A percentile compares a stretch with the other conserved stretches of the same genome.
These are phyloP conservation scores for Pachymerium ferrugineum DNA, from an alignment of 2,888 invertebrate species.

Conservation along the genomic window DNA sequence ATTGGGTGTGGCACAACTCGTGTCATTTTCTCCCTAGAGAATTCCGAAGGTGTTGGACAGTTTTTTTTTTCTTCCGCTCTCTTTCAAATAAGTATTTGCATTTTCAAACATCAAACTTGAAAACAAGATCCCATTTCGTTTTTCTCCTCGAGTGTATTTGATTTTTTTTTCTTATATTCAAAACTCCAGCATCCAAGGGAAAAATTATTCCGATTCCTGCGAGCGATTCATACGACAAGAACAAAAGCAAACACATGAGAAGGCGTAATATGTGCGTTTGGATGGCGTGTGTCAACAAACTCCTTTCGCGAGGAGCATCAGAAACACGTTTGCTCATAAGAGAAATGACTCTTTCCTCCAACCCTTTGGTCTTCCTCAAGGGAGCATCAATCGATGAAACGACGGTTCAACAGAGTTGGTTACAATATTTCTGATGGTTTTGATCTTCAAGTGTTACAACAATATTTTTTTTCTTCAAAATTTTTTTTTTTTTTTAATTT, in stretches of 20 bases:
- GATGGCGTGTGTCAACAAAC: constrained; percentile 10
- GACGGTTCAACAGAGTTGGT: background rate
- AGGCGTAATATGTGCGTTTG: constrained; percentile 16
- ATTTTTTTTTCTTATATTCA: background rate
- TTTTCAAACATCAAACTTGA: too few relatives aligned
- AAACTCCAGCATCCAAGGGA: background rate
- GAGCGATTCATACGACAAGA: background rate
- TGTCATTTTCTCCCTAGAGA: too few relatives aligned
- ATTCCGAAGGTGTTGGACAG: too few relatives aligned
- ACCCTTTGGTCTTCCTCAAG: background rate
- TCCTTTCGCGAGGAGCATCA: constrained; percentile 16
- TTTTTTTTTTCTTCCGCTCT: too few relatives aligned
- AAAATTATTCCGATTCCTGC: background rate
- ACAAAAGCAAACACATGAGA: background rate
- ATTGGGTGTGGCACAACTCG: background rate
- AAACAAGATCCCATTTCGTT: too few relatives aligned
- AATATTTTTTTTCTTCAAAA: too few relatives aligned
- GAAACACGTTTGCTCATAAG: constrained; percentile 24
- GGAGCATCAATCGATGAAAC: background rate
- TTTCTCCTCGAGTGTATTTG: too few relatives aligned
- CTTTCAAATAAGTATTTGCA: too few relatives aligned
- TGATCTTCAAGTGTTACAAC: background rate
- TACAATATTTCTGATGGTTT: background rate
- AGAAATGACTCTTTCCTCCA: constrained; percentile 11
- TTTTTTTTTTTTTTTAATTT: too few relatives aligned